Base-by-base conservation (phyloP, 2,888 invertebrate species). In the Margaritifera margaritifera region DNA sequence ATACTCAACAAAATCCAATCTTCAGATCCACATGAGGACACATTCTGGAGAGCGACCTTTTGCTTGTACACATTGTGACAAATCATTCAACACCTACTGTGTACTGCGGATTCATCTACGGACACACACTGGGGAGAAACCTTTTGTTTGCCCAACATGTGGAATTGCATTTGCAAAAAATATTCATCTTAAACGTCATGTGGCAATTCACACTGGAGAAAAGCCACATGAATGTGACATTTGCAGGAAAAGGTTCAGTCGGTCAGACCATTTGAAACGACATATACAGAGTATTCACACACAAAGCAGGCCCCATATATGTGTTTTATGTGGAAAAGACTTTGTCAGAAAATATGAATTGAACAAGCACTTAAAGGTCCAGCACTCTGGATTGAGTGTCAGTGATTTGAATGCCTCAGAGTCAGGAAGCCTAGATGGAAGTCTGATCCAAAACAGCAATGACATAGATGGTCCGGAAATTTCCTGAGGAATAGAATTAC, bases 301-400 rank as follows among this genome's bases (percentile, higher is more conserved):
- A 3, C 77, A 76, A 15, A 77, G 79, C 51, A 70, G 79, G 22
- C 83, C 82, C 1, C 82, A 84, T 65, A 75, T 70, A 27, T 84
- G 84, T 52, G 73, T 69, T 8, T 52, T 80, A 1, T 84, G 84
- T 63, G 75, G 75, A 3, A 83, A 84, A 64, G 79, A 80, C 58
- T 84, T 84, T 66, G 80, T 81, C n/a, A 70, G 80, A 11, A 81
- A 81, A 60, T 81, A 81, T 51, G 81, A 82, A 62, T 74, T 84
- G 6, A 82, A 80, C 58, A 82, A 84, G 54, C 84, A 82, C 62
- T 69, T 82, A 76, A 72, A 77, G 56, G 71, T 75, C 18, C 79
- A 79, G 25, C 69, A 75, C 52, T 72, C 69, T 53, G 74, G 71
- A 11, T 66, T 69, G 31, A 68, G 68, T 24, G 66, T 72, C 3